Evolutionary conservation across 2,113 vertebrate species (phyloP), one percentile per base, ranked within the genome.

Genomic region (Cromileptes altivelis): DNA sequence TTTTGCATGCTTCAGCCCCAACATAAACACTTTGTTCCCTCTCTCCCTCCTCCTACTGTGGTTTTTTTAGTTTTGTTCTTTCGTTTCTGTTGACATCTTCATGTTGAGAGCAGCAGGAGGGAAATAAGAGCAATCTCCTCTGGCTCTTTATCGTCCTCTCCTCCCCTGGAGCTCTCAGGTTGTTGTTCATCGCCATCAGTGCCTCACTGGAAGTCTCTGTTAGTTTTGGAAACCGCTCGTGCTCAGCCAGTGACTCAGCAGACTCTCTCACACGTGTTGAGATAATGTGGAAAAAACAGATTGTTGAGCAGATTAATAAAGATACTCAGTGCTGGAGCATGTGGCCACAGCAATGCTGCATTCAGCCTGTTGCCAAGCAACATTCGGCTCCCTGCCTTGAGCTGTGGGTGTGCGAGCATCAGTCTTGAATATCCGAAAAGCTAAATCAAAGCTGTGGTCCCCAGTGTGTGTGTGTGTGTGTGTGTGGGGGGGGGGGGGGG

Each of bases 301-400:
- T 83, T 92, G 89, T 89, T 56, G 64, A 84, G 77, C 88, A 85
- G 86, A 89, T 91, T 89, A 86, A 88, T 91, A 82, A 88, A 90
- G 81, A 89, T 80, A 79, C 78, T 86, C 75, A 73, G 87, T 42
- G 81, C 75, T 72, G 50, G 52, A 85, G 84, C 81, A 78, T 85
- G 84, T 85, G 84, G 89, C 85, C 78, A 27, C 81, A 77, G 82
- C 80, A 82, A 68, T 80, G 84, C 88, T 83, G 88, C 83, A 82
- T 92, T 89, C 80, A 85, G 72, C 77, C 71, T 84, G 88, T 93
- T 92, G 91, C 92, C 92, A 86, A 77, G 92, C 89, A 94, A 94
- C 89, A 75, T 86, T 50, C 27, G 18, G 70, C 84, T 80, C 57
- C 61, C 64, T 83, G 77, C 80, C 83, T 85, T 42, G 67, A 88